Evolutionary conservation across 2,113 vertebrate genomes (phyloP), one percentile per base, ranked within the genome.

Genomic region (Alligator sinensis): DNA sequence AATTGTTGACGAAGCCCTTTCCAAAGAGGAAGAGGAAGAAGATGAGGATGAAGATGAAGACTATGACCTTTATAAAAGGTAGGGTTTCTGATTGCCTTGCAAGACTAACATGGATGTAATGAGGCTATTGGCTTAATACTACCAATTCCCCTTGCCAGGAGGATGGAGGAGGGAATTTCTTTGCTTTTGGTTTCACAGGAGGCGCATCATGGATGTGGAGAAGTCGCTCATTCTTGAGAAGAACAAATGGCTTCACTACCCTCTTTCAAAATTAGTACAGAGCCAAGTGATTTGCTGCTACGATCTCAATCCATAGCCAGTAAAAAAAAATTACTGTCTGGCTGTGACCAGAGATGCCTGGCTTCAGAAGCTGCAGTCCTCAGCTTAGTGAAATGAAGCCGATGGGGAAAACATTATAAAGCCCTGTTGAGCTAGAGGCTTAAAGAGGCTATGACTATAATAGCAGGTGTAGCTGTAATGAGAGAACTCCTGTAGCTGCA

Each of bases 21-120:
- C 98, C 57, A 98, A 98, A 93, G 99, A 99, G 78, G 98, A 98
- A 0, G 98, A 97, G 4, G 98, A 99, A 4, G 98, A 98, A 1
- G 97, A 97, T 0, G 97, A 97, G 3, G 97, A 98, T 0, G 97
- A 97, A 13, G 97, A 97, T 68, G 98, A 98, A 64, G 98, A 98
- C 91, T 98, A 98, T 9, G 96, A 98, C 16, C 68, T 96, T 68
- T 98, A 98, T 78, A 98, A 98, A 94, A 98, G 98, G 98, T 98
- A 92, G 77, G 61, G 27, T 54, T 74, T 94, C 60, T 79, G 62
- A 8, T 21, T 80, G 61, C 2, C 9, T 0, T 5, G 2, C 34
- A 1, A 28, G 21, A 47, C 28, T 68, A 8, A 11, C n/a, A 61
- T 77, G 18, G 60, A 2, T 1, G 4, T 21, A 18, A 60, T 80